Evolutionary conservation across 2,888 invertebrate species (phyloP), one percentile per base, ranked within the genome.

Genomic region (Hetaerina titia): DNA sequence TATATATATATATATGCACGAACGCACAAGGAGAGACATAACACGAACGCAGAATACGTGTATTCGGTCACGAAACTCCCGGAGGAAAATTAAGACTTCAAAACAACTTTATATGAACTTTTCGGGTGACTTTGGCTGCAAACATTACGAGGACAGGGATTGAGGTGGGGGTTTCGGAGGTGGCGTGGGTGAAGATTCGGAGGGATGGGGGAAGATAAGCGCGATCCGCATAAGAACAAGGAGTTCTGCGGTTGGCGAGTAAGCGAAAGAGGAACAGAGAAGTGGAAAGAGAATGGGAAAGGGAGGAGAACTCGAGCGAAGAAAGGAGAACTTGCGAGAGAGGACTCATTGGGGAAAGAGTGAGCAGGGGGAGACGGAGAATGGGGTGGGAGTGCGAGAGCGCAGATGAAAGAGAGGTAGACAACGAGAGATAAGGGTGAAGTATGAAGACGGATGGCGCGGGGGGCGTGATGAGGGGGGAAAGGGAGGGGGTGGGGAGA

Each of bases 371-470:
- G 11, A 13, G 81, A 22, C 8, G n/a, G 81, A 19, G 81, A 11
- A 13, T 15, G 13, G 8, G 11, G 81, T 31, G 17, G 1, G 60
- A 31, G 31, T 1, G 13, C 11, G 13, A n/a, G 81, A 81, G 31
- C 31, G 31, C 31, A 81, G 81, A 81, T 31, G 81, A 81, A 81
- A 81, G 81, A 81, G 81, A 81, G 81, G 31, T 81, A 81, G 81
- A 81, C 81, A 81, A 81, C 25, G 81, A 31, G 81, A 81, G 81
- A 81, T 81, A 81, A 81, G 81, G 31, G 81, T 81, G 81, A 81
- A 81, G 81, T 81, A 81, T 81, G 31, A 81, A 81, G 81, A 81
- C 81, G 81, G 81, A 81, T 81, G 81, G 81, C 81, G 25, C 31
- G 0, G 25, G 19, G 25, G 74, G 13, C 45, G 45, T 0, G 74